A percentile compares a stretch with the other conserved stretches of the same genome.
phyloP scores from a whole-genome alignment of 2,113 vertebrate species.

The Helogale parvula region DNA sequence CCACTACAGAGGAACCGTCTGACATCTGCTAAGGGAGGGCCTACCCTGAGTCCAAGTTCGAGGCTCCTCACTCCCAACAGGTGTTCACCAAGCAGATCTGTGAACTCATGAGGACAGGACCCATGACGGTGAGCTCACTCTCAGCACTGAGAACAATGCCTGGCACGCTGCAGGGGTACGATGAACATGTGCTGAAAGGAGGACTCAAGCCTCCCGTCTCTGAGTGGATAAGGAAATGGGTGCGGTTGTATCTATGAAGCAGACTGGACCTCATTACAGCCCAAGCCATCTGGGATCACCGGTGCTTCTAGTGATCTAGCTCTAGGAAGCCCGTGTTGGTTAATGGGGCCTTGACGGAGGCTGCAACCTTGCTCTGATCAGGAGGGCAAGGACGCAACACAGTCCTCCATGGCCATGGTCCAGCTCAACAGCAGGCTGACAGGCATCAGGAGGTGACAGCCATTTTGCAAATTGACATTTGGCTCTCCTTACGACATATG shows the following conservation, averaged over 20 bases:
- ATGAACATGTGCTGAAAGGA: too few relatives aligned
- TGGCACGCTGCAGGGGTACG: too few relatives aligned
- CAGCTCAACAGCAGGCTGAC: neutral
- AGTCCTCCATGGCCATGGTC: neutral
- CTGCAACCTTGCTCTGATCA: neutral
- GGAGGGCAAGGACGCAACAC: neutral
- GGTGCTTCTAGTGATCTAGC: neutral
- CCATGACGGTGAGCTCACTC: rapidly evolving
- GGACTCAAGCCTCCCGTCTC: neutral
- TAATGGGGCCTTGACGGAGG: neutral
- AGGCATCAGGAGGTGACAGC: rapidly evolving
- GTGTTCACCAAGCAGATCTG: neutral
- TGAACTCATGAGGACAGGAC: rapidly evolving
- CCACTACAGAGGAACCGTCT: neutral
- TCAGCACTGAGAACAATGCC: neutral
- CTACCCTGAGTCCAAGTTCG: neutral
- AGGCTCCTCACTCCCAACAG: neutral
- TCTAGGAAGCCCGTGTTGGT: neutral
- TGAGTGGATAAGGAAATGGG: too few relatives aligned
- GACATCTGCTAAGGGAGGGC: too few relatives aligned
- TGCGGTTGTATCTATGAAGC: neutral
- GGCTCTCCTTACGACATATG: neutral
- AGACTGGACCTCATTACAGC: neutral
- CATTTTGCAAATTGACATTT: neutral
- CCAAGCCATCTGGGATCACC: neutral